Conservation (phyloP, 2,113 vertebrate species). For the Pomatorhinus ruficollis region DNA sequence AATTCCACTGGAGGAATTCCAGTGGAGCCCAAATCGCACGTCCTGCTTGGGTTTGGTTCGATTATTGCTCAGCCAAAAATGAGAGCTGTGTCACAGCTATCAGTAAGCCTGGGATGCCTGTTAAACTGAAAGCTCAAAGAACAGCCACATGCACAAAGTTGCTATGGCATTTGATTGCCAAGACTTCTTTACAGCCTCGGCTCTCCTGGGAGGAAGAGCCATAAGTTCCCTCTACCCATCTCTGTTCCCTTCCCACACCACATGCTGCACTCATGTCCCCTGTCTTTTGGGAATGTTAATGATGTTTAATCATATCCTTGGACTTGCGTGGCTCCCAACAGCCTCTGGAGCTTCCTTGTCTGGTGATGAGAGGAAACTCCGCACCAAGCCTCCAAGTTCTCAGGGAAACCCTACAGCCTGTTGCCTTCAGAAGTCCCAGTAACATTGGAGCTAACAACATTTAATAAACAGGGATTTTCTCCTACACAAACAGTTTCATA, state of each 20-base stretch:
- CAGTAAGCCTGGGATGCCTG: background rate
- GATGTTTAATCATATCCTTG: background rate
- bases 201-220: background rate
- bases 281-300: background rate
- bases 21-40: accelerated
- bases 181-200: background rate
- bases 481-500: constrained; percentile 13
- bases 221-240: background rate
- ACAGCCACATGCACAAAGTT: background rate
- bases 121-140: background rate
- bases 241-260: background rate
- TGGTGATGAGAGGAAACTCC: background rate
- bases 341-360: background rate
- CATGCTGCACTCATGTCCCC: accelerated
- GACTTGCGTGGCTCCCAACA: accelerated
- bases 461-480: constrained; percentile 52
- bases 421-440: background rate
- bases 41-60: background rate
- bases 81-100: background rate
- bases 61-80: background rate
- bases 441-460: background rate
- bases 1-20: background rate
- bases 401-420: background rate
- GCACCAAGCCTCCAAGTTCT: background rate
- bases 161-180: background rate